A percentile compares a stretch with the other conserved stretches of the same genome.
phyloP scores from a whole-genome alignment of 2,888 invertebrate species.

The Boloria selene region DNA sequence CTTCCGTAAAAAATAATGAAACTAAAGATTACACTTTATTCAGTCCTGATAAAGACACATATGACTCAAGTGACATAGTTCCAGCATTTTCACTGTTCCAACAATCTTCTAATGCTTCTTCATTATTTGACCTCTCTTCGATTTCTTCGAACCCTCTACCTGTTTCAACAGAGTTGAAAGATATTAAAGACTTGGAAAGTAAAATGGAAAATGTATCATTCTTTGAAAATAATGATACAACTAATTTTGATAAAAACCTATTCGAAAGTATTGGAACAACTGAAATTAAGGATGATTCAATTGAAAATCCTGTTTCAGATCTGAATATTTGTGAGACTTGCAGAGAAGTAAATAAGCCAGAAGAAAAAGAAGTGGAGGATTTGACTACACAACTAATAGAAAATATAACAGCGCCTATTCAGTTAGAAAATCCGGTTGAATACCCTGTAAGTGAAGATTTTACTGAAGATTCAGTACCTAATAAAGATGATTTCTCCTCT shows the following conservation, averaged over 20 bases:
- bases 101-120: conserved; percentile 7
- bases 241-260: not conserved
- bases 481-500: conserved; percentile 45
- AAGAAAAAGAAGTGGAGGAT: conserved; percentile 56
- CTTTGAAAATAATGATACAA: conserved; percentile 12
- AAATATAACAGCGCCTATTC: conserved; percentile 70
- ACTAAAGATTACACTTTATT: conserved; percentile 3
- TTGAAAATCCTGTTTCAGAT: conserved; percentile 48
- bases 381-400: conserved; percentile 69
- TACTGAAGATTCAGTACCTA: conserved; percentile 45
- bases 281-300: conserved; percentile 38
- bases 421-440: conserved; percentile 67
- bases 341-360: conserved; percentile 61
- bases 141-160: conserved; percentile 16
- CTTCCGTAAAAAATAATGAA: not conserved
- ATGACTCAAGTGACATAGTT: not conserved
- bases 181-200: conserved; percentile 22
- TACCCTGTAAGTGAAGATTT: conserved; percentile 55
- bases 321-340: conserved; percentile 70
- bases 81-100: conserved; percentile 32
- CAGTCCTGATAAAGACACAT: not conserved
- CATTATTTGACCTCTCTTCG: conserved; percentile 29
- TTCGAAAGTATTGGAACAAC: conserved; percentile 25
- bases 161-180: conserved; percentile 7
- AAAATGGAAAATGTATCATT: conserved; percentile 22